phyloP scores from a whole-genome alignment of 2,797 vertebrate species.

The Scomberomorus guttatus region DNA sequence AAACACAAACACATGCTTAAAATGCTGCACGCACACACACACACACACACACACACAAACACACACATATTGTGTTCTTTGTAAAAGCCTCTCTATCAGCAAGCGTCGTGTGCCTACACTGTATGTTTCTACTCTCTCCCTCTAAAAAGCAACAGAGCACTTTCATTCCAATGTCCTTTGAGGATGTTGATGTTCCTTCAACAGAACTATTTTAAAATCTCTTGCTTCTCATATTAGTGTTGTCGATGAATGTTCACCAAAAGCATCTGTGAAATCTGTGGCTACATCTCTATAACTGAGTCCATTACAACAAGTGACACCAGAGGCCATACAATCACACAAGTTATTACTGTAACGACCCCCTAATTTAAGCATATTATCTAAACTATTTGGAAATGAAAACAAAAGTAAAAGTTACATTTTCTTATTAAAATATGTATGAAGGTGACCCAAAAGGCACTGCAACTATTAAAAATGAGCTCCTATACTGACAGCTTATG shows the following conservation, averaged over 20 bases:
- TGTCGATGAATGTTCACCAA: constrained; percentile 35
- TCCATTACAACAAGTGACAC: neutral
- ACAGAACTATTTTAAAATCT: constrained; percentile 56
- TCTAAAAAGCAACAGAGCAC: constrained; percentile 55
- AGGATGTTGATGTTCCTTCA: constrained; percentile 62
- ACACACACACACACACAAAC: neutral
- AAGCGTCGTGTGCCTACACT: constrained; percentile 35
- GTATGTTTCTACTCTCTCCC: constrained; percentile 50
- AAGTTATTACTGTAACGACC: neutral
- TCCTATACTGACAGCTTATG: neutral
- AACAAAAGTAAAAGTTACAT: no score
- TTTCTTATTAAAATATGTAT: neutral
- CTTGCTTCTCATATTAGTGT: constrained; percentile 21
- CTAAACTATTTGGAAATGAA: no score
- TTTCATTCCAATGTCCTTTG: constrained; percentile 59
- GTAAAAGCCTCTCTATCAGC: constrained; percentile 60
- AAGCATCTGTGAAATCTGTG: constrained; percentile 15
- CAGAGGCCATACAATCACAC: neutral
- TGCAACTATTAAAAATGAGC: neutral
- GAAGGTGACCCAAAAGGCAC: neutral
- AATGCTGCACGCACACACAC: constrained; percentile 16
- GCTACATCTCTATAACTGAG: neutral
- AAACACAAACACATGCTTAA: constrained; percentile 50
- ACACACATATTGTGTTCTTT: constrained; percentile 12
- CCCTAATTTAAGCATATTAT: no score